Conservation (phyloP, 1,140 invertebrate genomes). For the Heliconius congener region DNA sequence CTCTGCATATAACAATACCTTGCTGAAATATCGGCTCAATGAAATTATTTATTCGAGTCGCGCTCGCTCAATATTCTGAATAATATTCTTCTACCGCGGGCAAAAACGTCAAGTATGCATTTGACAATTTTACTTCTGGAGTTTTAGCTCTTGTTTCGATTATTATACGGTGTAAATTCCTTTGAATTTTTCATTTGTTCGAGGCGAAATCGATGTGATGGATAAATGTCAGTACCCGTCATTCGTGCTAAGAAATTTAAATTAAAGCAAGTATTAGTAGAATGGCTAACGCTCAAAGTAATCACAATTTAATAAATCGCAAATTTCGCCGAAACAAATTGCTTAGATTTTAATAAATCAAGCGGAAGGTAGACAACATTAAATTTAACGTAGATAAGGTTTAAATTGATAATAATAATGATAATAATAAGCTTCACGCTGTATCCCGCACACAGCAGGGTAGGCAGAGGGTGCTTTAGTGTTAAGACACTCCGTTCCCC, state of each 20-base stretch:
- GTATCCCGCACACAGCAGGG: too few species aligned
- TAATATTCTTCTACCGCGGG: constrained; percentile 34
- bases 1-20: background rate
- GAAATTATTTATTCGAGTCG: constrained; percentile 40
- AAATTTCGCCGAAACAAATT: constrained; percentile 1
- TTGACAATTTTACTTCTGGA: background rate
- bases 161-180: background rate
- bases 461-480: too few species aligned
- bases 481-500: too few species aligned
- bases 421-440: too few species aligned
- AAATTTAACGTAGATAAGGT: background rate
- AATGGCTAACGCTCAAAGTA: background rate
- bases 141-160: background rate
- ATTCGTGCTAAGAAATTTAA: constrained; percentile 40
- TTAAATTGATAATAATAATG: background rate
- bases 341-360: background rate
- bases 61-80: constrained; percentile 37
- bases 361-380: background rate
- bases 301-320: background rate
- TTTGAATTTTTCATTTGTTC: background rate
- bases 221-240: constrained; percentile 27
- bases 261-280: constrained; percentile 25
- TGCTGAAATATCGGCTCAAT: constrained; percentile 33
- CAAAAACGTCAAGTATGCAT: background rate
- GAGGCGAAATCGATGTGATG: background rate